Conservation (phyloP, 2,797 vertebrate genomes). For the Nasua narica region DNA sequence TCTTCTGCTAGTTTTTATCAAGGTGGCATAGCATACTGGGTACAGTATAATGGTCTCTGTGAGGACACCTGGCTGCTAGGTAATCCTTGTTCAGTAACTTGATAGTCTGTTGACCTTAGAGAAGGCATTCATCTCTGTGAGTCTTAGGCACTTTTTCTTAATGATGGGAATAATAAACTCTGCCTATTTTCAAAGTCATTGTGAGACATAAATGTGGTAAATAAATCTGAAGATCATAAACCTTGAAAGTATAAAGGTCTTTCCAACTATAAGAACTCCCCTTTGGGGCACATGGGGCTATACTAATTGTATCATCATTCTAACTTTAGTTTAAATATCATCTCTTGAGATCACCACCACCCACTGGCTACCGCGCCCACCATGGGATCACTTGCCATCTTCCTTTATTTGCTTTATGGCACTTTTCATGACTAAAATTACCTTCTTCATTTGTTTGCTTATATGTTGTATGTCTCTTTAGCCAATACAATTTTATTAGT, state of each 20-base stretch:
- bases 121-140: neutral
- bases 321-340: neutral
- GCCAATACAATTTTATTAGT: slow-evolving; percentile 59
- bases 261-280: neutral
- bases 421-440: slow-evolving; percentile 47
- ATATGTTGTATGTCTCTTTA: neutral
- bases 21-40: neutral
- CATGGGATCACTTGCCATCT: neutral
- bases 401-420: slow-evolving; percentile 45
- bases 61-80: neutral
- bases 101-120: neutral
- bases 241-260: neutral
- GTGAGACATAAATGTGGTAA: neutral
- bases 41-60: neutral
- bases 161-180: neutral
- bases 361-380: rapidly evolving
- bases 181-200: neutral
- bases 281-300: neutral
- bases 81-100: neutral
- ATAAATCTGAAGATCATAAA: neutral
- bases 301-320: neutral
- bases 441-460: slow-evolving; percentile 50
- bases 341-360: neutral
- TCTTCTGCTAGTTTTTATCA: neutral
- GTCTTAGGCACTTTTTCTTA: neutral